Evolutionary conservation across 2,888 invertebrate genomes (phyloP).

Genomic region (Alviniconcha strummeri): DNA sequence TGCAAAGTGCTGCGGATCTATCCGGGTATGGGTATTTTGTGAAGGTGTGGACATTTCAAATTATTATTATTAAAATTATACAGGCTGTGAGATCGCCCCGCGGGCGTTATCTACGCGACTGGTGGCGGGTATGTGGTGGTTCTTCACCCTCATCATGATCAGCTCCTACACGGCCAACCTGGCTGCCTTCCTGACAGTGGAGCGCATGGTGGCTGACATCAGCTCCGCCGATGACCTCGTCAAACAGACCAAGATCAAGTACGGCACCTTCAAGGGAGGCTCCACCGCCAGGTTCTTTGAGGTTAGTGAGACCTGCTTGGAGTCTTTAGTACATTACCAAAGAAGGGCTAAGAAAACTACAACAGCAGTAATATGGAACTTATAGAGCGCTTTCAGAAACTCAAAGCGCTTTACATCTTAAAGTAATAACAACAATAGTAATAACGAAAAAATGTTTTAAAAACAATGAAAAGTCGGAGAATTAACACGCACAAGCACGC

Average conservation of each 20-base stretch:
- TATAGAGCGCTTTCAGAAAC: too few species aligned
- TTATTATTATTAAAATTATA: background rate
- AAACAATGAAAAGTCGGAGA: background rate
- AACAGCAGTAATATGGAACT: too few species aligned
- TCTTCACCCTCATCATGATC: constrained; percentile 98
- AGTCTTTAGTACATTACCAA: too few species aligned
- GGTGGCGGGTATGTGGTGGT: constrained; percentile 97
- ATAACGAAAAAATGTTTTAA: too few species aligned
- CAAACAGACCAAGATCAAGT: constrained; percentile 92
- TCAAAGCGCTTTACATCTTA: too few species aligned
- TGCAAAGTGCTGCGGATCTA: too few species aligned
- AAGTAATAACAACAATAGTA: too few species aligned
- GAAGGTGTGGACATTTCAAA: too few species aligned
- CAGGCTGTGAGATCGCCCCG: constrained; percentile 75
- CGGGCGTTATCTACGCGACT: constrained; percentile 84
- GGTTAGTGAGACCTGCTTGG: constrained; percentile 56
- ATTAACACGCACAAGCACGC: background rate
- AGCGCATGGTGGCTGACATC: constrained; percentile 95
- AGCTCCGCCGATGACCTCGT: constrained; percentile 96
- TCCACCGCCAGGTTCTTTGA: constrained; percentile 97
- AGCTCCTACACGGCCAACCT: constrained; percentile 98
- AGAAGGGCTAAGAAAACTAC: too few species aligned
- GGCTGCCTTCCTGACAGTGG: constrained; percentile 98
- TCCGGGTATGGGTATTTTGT: too few species aligned
- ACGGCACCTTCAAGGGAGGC: constrained; percentile 94